Conservation (phyloP, 2,888 invertebrate genomes). For the Pseudococcus viburni region DNA sequence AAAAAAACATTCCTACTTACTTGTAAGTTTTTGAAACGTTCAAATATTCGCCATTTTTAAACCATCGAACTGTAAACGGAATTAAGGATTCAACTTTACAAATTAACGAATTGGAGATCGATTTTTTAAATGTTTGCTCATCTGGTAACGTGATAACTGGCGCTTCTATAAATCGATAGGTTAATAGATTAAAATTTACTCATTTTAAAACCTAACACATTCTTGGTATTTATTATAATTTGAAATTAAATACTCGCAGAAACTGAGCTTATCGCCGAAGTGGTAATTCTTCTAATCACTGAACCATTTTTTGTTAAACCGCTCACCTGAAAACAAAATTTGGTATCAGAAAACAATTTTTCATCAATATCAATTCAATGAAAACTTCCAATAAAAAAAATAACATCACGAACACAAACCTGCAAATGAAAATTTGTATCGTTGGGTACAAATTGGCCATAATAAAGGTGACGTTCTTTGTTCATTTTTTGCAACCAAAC, state of each 20-base stretch:
- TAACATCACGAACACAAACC: not conserved
- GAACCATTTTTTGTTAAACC: constrained; percentile 42
- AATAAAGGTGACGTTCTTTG: not conserved
- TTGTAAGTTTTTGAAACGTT: constrained; percentile 37
- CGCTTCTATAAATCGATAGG: not conserved
- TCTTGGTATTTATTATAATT: not conserved
- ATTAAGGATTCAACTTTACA: constrained; percentile 31
- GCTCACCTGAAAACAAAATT: not conserved
- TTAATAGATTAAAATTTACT: too few species aligned
- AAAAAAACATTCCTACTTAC: not conserved
- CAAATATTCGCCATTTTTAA: constrained; percentile 41
- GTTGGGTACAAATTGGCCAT: constrained; percentile 22
- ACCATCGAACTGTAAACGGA: constrained; percentile 57
- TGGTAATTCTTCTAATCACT: constrained; percentile 43
- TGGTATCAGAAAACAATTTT: not conserved
- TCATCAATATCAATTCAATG: not conserved
- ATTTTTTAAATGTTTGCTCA: constrained; percentile 22
- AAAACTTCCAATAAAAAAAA: not conserved
- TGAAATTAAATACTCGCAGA: constrained; percentile 38
- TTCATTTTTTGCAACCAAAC: constrained; percentile 16
- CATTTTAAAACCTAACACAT: too few species aligned
- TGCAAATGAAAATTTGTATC: constrained; percentile 53
- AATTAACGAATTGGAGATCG: not conserved
- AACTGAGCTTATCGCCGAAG: constrained; percentile 23
- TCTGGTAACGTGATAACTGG: constrained; percentile 29